These are phyloP conservation scores for Actias luna DNA, from an alignment of 2,888 invertebrate species.

Conservation along the genomic window DNA sequence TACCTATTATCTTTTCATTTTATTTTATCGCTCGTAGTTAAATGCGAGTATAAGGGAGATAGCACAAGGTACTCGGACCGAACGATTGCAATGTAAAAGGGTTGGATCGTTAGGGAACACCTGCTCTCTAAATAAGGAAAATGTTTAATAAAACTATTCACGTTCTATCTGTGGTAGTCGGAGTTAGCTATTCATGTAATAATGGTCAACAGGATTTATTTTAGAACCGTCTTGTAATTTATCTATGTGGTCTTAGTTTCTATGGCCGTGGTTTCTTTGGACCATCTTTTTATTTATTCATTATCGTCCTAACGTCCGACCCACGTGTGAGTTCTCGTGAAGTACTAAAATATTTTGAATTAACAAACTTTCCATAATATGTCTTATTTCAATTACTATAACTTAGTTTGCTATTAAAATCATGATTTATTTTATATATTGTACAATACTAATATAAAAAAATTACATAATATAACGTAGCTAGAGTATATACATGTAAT, in stretches of 20 bases:
- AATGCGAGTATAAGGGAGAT: neutral
- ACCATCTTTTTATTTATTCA: neutral
- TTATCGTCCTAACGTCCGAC: too few species aligned
- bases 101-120: slow-evolving; percentile 27
- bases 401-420: too few species aligned
- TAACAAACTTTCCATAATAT: too few species aligned
- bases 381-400: too few species aligned
- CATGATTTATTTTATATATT: too few species aligned
- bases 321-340: too few species aligned
- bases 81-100: slow-evolving; percentile 10
- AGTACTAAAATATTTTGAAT: too few species aligned
- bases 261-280: neutral
- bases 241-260: neutral
- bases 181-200: slow-evolving; percentile 14
- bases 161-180: slow-evolving; percentile 28
- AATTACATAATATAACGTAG: too few species aligned
- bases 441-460: too few species aligned
- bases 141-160: slow-evolving; percentile 24
- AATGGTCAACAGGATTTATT: neutral
- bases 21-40: neutral
- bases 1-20: neutral
- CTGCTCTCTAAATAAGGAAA: slow-evolving; percentile 31
- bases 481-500: too few species aligned
- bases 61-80: neutral
- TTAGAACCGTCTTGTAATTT: neutral